Percentiles rank a stretch among this genome's conserved stretches.
phyloP scores from a whole-genome alignment of 2,113 vertebrate species.

The Archocentrus centrarchus region DNA sequence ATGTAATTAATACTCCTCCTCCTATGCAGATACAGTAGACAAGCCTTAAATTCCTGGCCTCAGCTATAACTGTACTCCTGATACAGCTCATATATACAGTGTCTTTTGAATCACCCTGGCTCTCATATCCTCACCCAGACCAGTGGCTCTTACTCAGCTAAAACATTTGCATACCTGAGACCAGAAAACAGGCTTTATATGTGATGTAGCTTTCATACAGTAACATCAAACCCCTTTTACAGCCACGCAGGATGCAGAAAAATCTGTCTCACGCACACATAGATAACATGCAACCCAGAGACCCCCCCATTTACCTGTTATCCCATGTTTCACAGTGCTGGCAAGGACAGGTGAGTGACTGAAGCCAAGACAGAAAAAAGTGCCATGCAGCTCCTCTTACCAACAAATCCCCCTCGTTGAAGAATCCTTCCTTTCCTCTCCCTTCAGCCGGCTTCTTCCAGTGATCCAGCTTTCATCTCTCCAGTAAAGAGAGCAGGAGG shows the following conservation, averaged over 20 bases:
- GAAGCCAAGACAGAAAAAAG: slow-evolving; percentile 54
- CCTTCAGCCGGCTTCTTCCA: slow-evolving; percentile 62
- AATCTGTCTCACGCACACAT: slow-evolving; percentile 26
- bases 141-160: slow-evolving; percentile 54
- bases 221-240: slow-evolving; percentile 26
- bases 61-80: slow-evolving; percentile 57
- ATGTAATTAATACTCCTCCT: slow-evolving; percentile 77
- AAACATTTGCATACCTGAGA: slow-evolving; percentile 42
- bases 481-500: slow-evolving; percentile 31
- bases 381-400: slow-evolving; percentile 59
- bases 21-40: slow-evolving; percentile 76
- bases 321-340: slow-evolving; percentile 43
- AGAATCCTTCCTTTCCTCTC: slow-evolving; percentile 54
- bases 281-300: slow-evolving; percentile 11
- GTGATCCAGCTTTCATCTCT: slow-evolving; percentile 59
- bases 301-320: slow-evolving; percentile 20
- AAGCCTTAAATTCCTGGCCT: slow-evolving; percentile 53
- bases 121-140: slow-evolving; percentile 12
- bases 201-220: slow-evolving; percentile 40
- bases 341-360: slow-evolving; percentile 43
- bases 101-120: slow-evolving; percentile 35
- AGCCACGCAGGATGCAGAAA: slow-evolving; percentile 65
- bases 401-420: slow-evolving; percentile 59
- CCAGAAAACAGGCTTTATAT: slow-evolving; percentile 34
- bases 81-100: neutral